Base-by-base conservation (phyloP, 2,888 invertebrate genomes). In the Nephrocerus scutellatus region DNA sequence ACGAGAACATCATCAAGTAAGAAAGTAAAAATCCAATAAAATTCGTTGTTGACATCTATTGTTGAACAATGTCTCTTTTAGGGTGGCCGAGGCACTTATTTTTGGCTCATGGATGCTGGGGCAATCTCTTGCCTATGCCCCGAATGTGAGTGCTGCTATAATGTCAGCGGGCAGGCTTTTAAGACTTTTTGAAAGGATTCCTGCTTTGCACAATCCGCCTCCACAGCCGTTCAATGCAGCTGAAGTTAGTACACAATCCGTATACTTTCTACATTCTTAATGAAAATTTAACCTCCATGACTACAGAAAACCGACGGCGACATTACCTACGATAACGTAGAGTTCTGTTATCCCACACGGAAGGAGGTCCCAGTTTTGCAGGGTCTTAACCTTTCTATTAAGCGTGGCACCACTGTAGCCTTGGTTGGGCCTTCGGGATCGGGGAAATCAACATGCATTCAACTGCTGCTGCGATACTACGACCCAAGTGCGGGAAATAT, bases 331-430 rank as follows among this genome's bases (percentile, higher is more conserved):
- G 73, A 76, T 41, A 72, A 79, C 53, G 73, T 87, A 1, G 72
- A 75, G 51, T 91, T 91, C 70, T 75, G 79, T 36, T 93, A 93
- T 66, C 91, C 91, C 2, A 82, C 85, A 1, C 75, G 91, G 13
- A 76, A 78, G 21, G 83, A 84, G 48, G 76, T 78, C 35, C 74
- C 77, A 36, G 83, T 92, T 5, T 69, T 93, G 9, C 76, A 80
- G 41, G 81, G 81, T 1, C 64, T 88, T 20, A 74, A 79, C 43
- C 68, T 88, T 24, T 69, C 73, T 32, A 79, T 88, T 6, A 72
- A 76, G 28, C 72, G 75, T 21, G 85, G 85, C 2, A 75, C 78
- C 53, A 82, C 83, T 19, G 75, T 88, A 3, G 88, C 84, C 0
- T 63, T 85, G n/a, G 84, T 84, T 4, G 82, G 80, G 1, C 80